These are phyloP conservation scores for Hyles lineata DNA, from an alignment of 2,888 invertebrate genomes.

Conservation along the genomic window DNA sequence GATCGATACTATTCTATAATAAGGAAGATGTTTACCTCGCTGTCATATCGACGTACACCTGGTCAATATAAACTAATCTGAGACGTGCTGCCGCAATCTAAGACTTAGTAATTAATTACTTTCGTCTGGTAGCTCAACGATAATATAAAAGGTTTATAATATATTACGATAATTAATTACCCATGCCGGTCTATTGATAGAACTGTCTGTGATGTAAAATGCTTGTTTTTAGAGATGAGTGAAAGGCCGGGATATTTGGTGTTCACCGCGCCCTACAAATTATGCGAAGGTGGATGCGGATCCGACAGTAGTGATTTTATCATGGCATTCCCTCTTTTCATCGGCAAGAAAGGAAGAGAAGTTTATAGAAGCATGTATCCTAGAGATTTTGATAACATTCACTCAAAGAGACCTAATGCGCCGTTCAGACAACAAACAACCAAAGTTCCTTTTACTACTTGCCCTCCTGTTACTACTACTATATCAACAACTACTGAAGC, in stretches of 20 bases:
- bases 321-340: conserved; percentile 64
- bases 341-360: conserved; percentile 54
- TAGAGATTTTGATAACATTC: conserved; percentile 49
- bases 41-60: neutral
- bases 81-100: neutral
- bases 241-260: conserved; percentile 54
- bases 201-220: neutral
- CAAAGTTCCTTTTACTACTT: conserved; percentile 43
- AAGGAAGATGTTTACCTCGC: no score
- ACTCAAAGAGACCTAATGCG: conserved; percentile 41
- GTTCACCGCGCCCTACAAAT: conserved; percentile 72
- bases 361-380: conserved; percentile 50
- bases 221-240: conserved; percentile 51
- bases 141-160: neutral
- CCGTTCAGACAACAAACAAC: conserved; percentile 55
- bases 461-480: conserved; percentile 33
- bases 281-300: conserved; percentile 62
- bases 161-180: neutral
- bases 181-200: neutral
- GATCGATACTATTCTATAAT: neutral
- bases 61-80: neutral
- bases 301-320: conserved; percentile 46
- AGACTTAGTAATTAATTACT: neutral
- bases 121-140: neutral
- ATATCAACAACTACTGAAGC: neutral